These are phyloP conservation scores for Diglossa cyanea DNA, from an alignment of 2,797 vertebrate species.

Conservation along the genomic window DNA sequence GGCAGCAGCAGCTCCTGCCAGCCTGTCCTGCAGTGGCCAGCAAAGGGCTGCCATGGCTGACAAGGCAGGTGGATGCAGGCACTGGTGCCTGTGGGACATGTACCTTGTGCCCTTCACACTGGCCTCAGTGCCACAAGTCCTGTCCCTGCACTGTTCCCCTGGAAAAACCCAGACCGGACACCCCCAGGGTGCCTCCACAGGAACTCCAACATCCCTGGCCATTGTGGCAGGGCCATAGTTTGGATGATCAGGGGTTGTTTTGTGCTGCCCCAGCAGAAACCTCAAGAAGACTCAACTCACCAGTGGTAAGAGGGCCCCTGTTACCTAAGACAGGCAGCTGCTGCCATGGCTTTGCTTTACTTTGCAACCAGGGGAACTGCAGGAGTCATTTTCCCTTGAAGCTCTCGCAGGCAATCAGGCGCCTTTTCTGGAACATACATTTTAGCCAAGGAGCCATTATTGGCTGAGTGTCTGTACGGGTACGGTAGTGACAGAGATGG, in stretches of 20 bases:
- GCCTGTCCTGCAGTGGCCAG: neutral
- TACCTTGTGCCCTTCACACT: neutral
- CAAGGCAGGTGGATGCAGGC: rapidly evolving
- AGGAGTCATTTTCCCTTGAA: neutral
- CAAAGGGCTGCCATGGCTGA: neutral
- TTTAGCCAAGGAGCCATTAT: neutral
- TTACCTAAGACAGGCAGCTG: neutral
- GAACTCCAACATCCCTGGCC: neutral
- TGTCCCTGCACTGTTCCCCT: neutral
- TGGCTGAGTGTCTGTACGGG: neutral
- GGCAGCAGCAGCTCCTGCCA: neutral
- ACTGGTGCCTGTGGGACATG: neutral
- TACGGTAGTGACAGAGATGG: neutral
- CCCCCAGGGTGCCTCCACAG: rapidly evolving
- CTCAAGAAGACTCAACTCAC: neutral
- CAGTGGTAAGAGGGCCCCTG: neutral
- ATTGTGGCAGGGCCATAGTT: rapidly evolving
- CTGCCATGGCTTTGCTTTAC: neutral
- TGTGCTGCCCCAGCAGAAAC: neutral
- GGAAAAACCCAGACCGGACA: neutral
- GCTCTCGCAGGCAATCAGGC: neutral
- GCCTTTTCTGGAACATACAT: neutral
- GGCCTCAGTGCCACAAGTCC: neutral
- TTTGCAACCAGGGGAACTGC: neutral
- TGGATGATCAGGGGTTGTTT: neutral